Evolutionary conservation across 2,888 invertebrate genomes (phyloP).

Genomic region (Epistrophe grossulariae): DNA sequence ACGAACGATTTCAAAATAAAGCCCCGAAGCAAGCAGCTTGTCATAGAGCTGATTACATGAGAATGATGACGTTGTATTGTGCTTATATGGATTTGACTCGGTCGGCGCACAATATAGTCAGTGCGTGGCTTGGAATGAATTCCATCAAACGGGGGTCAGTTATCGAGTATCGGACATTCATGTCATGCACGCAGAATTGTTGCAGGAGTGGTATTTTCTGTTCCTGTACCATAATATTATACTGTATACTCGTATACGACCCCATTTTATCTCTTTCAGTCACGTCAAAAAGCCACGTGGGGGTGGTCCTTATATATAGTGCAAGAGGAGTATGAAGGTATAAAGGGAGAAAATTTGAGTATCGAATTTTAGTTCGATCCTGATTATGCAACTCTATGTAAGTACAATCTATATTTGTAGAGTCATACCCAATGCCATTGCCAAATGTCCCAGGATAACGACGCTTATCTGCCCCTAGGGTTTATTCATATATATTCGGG

Average conservation of each 20-base stretch:
- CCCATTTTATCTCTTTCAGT: slow-evolving; percentile 50
- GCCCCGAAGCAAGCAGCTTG: slow-evolving; percentile 63
- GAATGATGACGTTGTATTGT: slow-evolving; percentile 55
- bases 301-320: slow-evolving; percentile 9
- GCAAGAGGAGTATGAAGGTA: neutral
- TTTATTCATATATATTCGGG: neutral
- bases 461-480: slow-evolving; percentile 68
- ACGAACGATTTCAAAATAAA: slow-evolving; percentile 34
- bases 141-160: slow-evolving; percentile 66
- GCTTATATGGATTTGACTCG: neutral
- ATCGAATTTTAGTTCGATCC: slow-evolving; percentile 49
- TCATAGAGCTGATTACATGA: slow-evolving; percentile 70
- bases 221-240: neutral
- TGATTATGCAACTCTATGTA: slow-evolving; percentile 60
- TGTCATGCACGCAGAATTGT: slow-evolving; percentile 60
- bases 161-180: slow-evolving; percentile 68
- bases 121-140: slow-evolving; percentile 43
- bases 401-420: neutral
- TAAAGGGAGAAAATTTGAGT: slow-evolving; percentile 25
- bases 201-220: slow-evolving; percentile 12
- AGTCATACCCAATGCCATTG: slow-evolving; percentile 69
- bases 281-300: slow-evolving; percentile 59
- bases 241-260: neutral
- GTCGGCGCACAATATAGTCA: slow-evolving; percentile 35
- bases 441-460: slow-evolving; percentile 68